Evolutionary conservation across 1,140 invertebrate species (phyloP), one percentile per base, ranked within the genome.

Genomic region (Matsumurasca onukii): DNA sequence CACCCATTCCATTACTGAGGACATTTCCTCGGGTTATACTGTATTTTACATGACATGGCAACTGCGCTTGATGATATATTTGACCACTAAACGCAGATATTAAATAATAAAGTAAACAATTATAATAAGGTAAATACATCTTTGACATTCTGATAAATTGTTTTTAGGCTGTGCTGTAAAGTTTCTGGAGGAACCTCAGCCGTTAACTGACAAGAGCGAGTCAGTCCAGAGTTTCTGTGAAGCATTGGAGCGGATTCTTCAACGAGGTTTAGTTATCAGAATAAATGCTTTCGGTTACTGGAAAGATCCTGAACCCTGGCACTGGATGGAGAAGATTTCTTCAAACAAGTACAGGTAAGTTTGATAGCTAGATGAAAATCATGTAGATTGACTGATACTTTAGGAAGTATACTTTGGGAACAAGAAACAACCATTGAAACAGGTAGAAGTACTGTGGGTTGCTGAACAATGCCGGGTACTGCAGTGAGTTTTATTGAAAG

Each of bases 201-300:
- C 68, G 1, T 81, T 83, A 66, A 78, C 68, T 29, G 82, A 83
- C 72, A 73, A 78, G 30, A 79, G 81, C 73, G 67, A 73, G 45
- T 67, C 81, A 71, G 69, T 84, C 9, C 25, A 73, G 34, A 65
- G 69, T 0, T 82, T 85, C 70, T 84, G 80, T 66, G 77, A 78
- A 51, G 79, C 76, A 68, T 71, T 85, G 49, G 83, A 85, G 73
- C 80, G 75, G 75, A 82, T 83, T 66, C 79, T 85, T 27, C 79
- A 80, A 72, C 79, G 78, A 65, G 83, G 81, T 5, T 70, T 85
- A 20, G 39, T 78, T 2, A 63, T 75, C 12, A 72, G 73, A 31
- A 64, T 78, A 17, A 80, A 76, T 69, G 72, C 76, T 0, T 74
- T 81, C 66, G 79, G 78, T 31, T 76, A 82, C 34, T 72, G 74